Base-by-base conservation (phyloP, 2,888 invertebrate genomes). In the Herminia tarsipennalis region DNA sequence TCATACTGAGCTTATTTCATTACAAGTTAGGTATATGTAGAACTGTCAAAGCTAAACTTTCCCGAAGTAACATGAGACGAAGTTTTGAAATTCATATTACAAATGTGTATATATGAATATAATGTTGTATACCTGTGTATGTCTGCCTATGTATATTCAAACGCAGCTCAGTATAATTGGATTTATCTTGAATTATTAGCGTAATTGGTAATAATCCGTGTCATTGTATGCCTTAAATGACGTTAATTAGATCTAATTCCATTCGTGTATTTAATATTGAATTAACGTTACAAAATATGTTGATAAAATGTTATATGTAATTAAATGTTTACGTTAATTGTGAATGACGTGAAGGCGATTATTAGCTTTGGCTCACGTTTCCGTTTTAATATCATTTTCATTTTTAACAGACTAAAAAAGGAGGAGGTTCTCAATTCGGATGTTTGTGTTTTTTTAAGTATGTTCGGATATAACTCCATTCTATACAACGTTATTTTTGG, bases 121-220 rank as follows among this genome's bases (percentile, higher is more conserved):
- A 41, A 36, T 22, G 28, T 18, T 35, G 27, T 28, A 14, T 32
- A 37, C 36, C 1, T 36, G 10, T 36, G 8, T 12, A 3, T 25
- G 30, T 14, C 4, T 34, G 21, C 25, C n/a, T 24, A 5, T 14
- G 17, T 32, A 24, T 38, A 14, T 29, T 39, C 25, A 22, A 42
- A 30, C 13, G 16, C 28, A 33, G 5, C 32, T 27, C 20, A 32
- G 14, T 29, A 10, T 44, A 49, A 66, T 62, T 45, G n/a, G 13
- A 57, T 42, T 17, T 24, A 53, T 29, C 34, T 34, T 46, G 10
- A 28, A 27, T 37, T 44, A 47, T 37, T 51, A 51, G 25, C 32
- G 27, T 49, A 37, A 47, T 36, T 47, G 42, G 43, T 45, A 66
- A 54, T 63, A 58, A 58, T 67, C 46, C 25, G 34, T 48, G 60